phyloP scores from a whole-genome alignment of 2,888 invertebrate genomes.

The Torymus texanus region DNA sequence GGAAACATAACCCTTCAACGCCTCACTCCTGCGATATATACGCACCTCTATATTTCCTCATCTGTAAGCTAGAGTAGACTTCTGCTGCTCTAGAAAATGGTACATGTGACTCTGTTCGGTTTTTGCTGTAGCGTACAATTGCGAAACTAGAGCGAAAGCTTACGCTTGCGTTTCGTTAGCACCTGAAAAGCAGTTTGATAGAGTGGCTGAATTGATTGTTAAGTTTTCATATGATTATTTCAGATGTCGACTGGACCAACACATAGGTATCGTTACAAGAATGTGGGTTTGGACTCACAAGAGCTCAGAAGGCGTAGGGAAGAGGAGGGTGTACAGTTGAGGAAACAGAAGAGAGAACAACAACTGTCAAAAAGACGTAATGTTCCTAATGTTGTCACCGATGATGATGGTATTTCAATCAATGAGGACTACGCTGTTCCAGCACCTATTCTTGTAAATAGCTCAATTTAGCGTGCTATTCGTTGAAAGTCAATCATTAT shows the following conservation, averaged over 20 bases:
- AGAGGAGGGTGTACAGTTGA: slow-evolving; percentile 95
- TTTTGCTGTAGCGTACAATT: not conserved
- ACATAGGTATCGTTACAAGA: slow-evolving; percentile 95
- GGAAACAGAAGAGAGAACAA: slow-evolving; percentile 97
- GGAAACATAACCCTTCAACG: slow-evolving; percentile 33
- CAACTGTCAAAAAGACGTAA: slow-evolving; percentile 95
- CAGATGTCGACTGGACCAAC: slow-evolving; percentile 87
- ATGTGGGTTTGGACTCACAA: slow-evolving; percentile 92
- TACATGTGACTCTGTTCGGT: not conserved
- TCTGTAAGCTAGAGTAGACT: slow-evolving; percentile 2
- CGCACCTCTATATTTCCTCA: slow-evolving; percentile 32
- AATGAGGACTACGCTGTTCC: slow-evolving; percentile 64
- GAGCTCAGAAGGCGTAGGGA: slow-evolving; percentile 94
- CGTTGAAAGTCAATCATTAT: not conserved
- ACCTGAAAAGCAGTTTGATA: too few species aligned
- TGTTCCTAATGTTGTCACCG: slow-evolving; percentile 77
- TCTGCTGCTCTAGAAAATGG: not conserved
- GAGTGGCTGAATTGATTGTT: too few species aligned
- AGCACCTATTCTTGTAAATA: slow-evolving; percentile 32
- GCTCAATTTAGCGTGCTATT: not conserved
- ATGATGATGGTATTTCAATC: slow-evolving; percentile 68
- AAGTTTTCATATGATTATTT: slow-evolving; percentile 38
- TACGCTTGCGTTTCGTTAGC: not conserved
- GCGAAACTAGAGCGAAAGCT: slow-evolving; percentile 17
- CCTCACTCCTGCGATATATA: too few species aligned